A percentile compares a stretch with the other conserved stretches of the same genome.
Conservation (phyloP, 2,113 vertebrate genomes). For the Pangasianodon hypophthalmus region DNA sequence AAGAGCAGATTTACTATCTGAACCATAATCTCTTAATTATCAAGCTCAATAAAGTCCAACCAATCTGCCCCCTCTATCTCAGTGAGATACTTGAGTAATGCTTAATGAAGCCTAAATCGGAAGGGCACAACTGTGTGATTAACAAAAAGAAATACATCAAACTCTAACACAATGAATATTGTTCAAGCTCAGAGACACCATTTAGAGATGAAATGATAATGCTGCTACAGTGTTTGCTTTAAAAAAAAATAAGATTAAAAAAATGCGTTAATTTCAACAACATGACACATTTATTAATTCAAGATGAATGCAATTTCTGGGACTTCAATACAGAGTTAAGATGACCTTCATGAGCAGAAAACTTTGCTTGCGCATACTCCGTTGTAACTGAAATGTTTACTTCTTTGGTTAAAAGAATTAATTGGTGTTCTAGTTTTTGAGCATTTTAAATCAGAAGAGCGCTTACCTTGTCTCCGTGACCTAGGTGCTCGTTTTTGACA, state of each 20-base stretch:
- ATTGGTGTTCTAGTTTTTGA: not conserved
- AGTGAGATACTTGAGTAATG: constrained; percentile 60
- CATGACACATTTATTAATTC: not conserved
- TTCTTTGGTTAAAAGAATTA: not conserved
- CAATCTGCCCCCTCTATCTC: constrained; percentile 59
- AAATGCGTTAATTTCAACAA: no score
- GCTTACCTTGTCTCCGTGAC: constrained; percentile 93
- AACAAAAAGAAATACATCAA: constrained; percentile 55
- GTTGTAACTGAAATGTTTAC: not conserved
- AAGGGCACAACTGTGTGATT: constrained; percentile 53
- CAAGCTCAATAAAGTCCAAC: constrained; percentile 54
- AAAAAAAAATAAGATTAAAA: not conserved
- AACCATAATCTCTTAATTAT: constrained; percentile 60
- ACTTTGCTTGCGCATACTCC: not conserved
- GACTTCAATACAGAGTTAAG: not conserved
- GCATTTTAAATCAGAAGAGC: not conserved
- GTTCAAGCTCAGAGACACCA: constrained; percentile 11
- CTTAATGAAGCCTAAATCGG: constrained; percentile 19
- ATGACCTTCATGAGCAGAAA: not conserved
- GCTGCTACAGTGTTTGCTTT: not conserved
- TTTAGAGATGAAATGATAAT: constrained; percentile 1
- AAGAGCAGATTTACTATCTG: constrained; percentile 54
- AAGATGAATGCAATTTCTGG: not conserved
- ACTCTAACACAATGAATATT: not conserved
- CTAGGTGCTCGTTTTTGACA: constrained; percentile 89